A percentile compares a stretch with the other conserved stretches of the same genome.
These are phyloP conservation scores for Scotopteryx bipunctaria DNA, from an alignment of 2,888 invertebrate genomes.

Conservation along the genomic window DNA sequence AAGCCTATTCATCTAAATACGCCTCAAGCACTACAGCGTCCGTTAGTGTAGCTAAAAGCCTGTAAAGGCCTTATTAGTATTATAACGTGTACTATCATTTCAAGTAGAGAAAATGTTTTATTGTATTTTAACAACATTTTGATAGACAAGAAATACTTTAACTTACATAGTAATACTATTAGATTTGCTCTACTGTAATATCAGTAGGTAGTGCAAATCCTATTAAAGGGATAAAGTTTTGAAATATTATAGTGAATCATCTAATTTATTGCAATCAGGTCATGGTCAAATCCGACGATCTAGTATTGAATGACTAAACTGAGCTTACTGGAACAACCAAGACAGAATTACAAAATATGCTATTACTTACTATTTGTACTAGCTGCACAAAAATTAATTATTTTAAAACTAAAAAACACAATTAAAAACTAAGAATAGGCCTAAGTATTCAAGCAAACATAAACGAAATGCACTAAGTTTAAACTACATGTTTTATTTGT, in stretches of 20 bases:
- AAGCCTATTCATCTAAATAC: no score
- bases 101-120: no score
- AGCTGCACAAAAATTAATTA: slow-evolving; percentile 10
- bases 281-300: slow-evolving; percentile 32
- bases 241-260: slow-evolving; percentile 24
- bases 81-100: no score
- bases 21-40: no score
- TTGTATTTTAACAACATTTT: no score
- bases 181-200: no score
- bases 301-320: slow-evolving; percentile 31
- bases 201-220: neutral
- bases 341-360: slow-evolving; percentile 5
- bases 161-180: no score
- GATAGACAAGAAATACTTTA: no score
- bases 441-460: no score
- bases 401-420: neutral
- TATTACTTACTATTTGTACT: slow-evolving; percentile 3
- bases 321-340: slow-evolving; percentile 14
- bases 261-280: slow-evolving; percentile 30
- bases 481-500: no score
- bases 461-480: no score
- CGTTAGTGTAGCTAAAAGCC: no score
- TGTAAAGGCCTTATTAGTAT: neutral
- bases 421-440: neutral
- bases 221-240: slow-evolving; percentile 13